A percentile compares a stretch with the other conserved stretches of the same genome.
phyloP scores from a whole-genome alignment of 2,888 invertebrate species.

The Sinopyrophorus schimmeli region DNA sequence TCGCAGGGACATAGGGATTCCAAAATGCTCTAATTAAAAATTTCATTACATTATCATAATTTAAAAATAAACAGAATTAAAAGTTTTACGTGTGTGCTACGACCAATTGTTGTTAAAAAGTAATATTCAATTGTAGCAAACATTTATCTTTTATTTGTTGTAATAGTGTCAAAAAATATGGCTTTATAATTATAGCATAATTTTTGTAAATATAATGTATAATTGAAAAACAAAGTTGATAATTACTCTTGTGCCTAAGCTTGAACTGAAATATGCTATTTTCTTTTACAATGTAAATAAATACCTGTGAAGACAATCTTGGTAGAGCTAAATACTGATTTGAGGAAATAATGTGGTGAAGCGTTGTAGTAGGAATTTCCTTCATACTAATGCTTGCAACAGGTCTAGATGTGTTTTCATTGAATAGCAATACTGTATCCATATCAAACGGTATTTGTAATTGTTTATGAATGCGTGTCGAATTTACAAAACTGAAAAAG shows the following conservation, averaged over 20 bases:
- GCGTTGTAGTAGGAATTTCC: slow-evolving; percentile 84
- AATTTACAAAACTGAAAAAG: slow-evolving; percentile 69
- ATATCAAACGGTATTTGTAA: slow-evolving; percentile 74
- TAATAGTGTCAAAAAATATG: no score
- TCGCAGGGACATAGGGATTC: slow-evolving; percentile 89
- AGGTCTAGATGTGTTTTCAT: slow-evolving; percentile 80
- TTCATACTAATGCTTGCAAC: slow-evolving; percentile 87
- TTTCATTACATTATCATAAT: slow-evolving; percentile 8
- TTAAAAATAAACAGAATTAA: no score
- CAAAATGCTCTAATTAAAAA: slow-evolving; percentile 65
- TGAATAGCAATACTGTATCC: slow-evolving; percentile 85
- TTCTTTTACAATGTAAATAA: no score
- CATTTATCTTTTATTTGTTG: no score
- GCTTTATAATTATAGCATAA: no score
- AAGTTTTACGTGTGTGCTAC: no score
- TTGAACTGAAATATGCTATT: no score
- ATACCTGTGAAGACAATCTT: slow-evolving; percentile 86
- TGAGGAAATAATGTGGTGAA: slow-evolving; percentile 84
- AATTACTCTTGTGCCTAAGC: no score
- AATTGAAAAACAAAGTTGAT: no score
- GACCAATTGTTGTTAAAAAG: no score
- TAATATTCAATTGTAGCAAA: no score
- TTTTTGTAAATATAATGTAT: no score
- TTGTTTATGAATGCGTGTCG: slow-evolving; percentile 65
- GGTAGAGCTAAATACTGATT: slow-evolving; percentile 90